A percentile compares a stretch with the other conserved stretches of the same genome.
Conservation (phyloP, 2,113 vertebrate genomes). For the Nyctereutes procyonoides region DNA sequence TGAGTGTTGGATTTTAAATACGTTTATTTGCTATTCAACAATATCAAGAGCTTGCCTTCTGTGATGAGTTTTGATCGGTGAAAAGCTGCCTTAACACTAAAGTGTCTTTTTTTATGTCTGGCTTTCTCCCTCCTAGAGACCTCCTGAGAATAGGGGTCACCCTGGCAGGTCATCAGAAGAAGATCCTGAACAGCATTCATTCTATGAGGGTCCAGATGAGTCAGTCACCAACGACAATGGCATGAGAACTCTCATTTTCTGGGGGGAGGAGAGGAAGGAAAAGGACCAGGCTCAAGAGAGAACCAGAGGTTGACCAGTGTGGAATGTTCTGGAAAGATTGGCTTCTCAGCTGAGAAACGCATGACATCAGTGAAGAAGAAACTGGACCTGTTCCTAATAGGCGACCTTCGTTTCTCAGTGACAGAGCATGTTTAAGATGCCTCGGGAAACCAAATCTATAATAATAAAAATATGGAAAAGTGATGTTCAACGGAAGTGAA, state of each 20-base stretch:
- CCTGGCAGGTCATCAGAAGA: slow-evolving; percentile 99
- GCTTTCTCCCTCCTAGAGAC: slow-evolving; percentile 89
- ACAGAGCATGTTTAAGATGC: slow-evolving; percentile 84
- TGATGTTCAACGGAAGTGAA: slow-evolving; percentile 82
- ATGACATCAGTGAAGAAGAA: slow-evolving; percentile 49
- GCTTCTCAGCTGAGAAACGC: slow-evolving; percentile 71
- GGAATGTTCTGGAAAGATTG: slow-evolving; percentile 75
- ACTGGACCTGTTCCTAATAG: slow-evolving; percentile 75
- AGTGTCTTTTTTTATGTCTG: slow-evolving; percentile 69
- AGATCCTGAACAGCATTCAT: slow-evolving; percentile 97
- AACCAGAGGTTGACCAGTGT: slow-evolving; percentile 69
- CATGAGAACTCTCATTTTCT: slow-evolving; percentile 88
- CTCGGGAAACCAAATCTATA: slow-evolving; percentile 81
- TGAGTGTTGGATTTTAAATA: neutral
- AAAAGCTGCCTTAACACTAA: neutral
- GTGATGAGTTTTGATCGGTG: neutral
- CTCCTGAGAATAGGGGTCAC: slow-evolving; percentile 99
- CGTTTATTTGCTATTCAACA: neutral
- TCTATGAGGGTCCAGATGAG: slow-evolving; percentile 98
- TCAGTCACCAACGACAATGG: slow-evolving; percentile 95
- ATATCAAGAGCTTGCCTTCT: neutral
- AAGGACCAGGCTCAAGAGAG: slow-evolving; percentile 65
- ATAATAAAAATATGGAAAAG: slow-evolving; percentile 84
- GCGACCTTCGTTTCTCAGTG: slow-evolving; percentile 82
- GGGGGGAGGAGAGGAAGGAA: slow-evolving; percentile 82